Conservation (phyloP, 2,113 vertebrate genomes). For the Cyphomyrus discorhynchus region DNA sequence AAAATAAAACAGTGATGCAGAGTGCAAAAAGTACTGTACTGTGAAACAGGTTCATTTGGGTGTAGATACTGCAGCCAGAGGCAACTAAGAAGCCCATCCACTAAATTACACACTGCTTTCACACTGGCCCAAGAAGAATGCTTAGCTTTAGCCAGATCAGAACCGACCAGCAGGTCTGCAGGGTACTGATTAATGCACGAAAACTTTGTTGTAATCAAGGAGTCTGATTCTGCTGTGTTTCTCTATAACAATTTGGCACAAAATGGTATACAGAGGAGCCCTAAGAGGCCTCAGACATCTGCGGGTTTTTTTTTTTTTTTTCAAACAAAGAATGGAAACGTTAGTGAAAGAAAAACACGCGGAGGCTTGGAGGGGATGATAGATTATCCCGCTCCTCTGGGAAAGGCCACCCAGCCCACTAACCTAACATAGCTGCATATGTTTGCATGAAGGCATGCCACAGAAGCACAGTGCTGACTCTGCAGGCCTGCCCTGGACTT, state of each 20-base stretch:
- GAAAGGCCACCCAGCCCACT: background rate
- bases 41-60: background rate
- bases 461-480: conserved; percentile 5
- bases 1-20: background rate
- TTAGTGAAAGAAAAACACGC: background rate
- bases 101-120: background rate
- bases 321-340: background rate
- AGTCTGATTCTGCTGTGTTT: background rate
- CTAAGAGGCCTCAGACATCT: background rate
- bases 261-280: background rate
- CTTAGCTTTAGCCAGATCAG: background rate
- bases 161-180: background rate
- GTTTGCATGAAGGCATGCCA: background rate
- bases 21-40: background rate
- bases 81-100: background rate
- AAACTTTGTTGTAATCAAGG: background rate
- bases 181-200: background rate
- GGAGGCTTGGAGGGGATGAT: background rate
- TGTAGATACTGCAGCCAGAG: background rate
- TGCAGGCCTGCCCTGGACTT: background rate
- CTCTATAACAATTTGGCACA: background rate
- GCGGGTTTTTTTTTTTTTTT: background rate
- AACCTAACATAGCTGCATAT: background rate
- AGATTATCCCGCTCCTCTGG: background rate
- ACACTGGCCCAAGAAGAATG: background rate